A percentile compares a stretch with the other conserved stretches of the same genome.
phyloP scores from a whole-genome alignment of 1,140 invertebrate genomes.

The Archivesica marissinica region DNA sequence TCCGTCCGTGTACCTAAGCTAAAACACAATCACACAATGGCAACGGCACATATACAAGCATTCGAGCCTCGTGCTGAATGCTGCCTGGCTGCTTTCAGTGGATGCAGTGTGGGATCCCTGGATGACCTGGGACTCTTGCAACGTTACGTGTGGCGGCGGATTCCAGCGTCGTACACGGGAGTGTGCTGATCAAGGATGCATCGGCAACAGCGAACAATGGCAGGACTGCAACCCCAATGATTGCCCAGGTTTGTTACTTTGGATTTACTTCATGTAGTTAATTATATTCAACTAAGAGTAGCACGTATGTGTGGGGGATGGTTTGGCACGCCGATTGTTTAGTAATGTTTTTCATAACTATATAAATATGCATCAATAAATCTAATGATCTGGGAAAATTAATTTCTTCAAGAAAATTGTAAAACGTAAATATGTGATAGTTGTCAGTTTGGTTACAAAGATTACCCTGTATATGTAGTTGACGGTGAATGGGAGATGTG shows the following conservation, averaged over 20 bases:
- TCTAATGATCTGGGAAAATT: too few species aligned
- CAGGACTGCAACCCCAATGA: constrained; percentile 66
- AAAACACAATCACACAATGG: not conserved
- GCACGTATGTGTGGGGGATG: not conserved
- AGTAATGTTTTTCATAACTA: too few species aligned
- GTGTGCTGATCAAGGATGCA: constrained; percentile 72
- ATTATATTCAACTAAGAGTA: not conserved
- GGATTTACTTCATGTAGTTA: not conserved
- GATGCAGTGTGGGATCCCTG: constrained; percentile 80
- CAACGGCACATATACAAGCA: not conserved
- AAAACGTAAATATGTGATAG: too few species aligned
- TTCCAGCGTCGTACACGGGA: constrained; percentile 87
- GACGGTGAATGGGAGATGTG: constrained; percentile 81
- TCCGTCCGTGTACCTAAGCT: not conserved
- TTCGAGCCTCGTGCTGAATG: not conserved
- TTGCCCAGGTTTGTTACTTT: constrained; percentile 73
- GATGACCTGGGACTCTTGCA: constrained; percentile 93
- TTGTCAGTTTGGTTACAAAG: too few species aligned
- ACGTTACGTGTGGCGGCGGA: constrained; percentile 94
- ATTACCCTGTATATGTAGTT: too few species aligned
- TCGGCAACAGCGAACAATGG: constrained; percentile 60
- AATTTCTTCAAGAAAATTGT: too few species aligned
- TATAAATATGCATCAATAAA: too few species aligned
- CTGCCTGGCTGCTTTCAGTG: constrained; percentile 67
- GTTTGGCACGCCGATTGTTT: too few species aligned